phyloP scores from a whole-genome alignment of 2,113 vertebrate species.

The Sprattus sprattus region DNA sequence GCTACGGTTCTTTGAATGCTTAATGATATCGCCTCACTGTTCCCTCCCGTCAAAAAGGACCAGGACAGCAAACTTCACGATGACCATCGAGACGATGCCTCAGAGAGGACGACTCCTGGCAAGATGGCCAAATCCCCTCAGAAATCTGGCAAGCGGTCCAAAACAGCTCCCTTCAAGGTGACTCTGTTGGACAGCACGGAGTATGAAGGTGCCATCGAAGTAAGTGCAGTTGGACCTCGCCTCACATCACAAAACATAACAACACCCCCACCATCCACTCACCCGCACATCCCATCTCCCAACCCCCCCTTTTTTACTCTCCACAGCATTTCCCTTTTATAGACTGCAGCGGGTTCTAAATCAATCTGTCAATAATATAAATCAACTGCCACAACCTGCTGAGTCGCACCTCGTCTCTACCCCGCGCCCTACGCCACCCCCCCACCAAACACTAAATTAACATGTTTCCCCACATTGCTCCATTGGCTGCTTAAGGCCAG shows the following conservation, averaged over 20 bases:
- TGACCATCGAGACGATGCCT: slow-evolving; percentile 82
- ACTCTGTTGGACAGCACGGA: slow-evolving; percentile 86
- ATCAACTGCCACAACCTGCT: neutral
- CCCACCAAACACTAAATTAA: neutral
- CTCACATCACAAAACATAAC: neutral
- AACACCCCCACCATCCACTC: neutral
- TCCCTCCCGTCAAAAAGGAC: slow-evolving; percentile 50
- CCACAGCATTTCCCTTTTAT: neutral
- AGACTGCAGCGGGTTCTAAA: neutral
- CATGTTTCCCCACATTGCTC: neutral
- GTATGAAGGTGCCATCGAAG: slow-evolving; percentile 90
- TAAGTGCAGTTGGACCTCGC: slow-evolving; percentile 57
- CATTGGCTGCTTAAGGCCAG: neutral
- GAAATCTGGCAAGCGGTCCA: slow-evolving; percentile 86
- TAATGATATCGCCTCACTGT: neutral
- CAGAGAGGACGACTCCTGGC: slow-evolving; percentile 89
- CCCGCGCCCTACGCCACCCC: neutral
- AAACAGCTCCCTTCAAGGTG: slow-evolving; percentile 86
- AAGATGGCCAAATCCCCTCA: slow-evolving; percentile 92
- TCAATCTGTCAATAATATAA: slow-evolving; percentile 5
- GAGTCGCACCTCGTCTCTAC: neutral
- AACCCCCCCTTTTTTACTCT: neutral
- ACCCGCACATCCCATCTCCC: neutral
- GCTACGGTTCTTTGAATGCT: neutral
- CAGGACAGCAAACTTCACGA: slow-evolving; percentile 67